Percentiles rank a stretch among this genome's conserved stretches.
These are phyloP conservation scores for Trogon surrucura DNA, from an alignment of 2,113 vertebrate genomes.

Conservation along the genomic window DNA sequence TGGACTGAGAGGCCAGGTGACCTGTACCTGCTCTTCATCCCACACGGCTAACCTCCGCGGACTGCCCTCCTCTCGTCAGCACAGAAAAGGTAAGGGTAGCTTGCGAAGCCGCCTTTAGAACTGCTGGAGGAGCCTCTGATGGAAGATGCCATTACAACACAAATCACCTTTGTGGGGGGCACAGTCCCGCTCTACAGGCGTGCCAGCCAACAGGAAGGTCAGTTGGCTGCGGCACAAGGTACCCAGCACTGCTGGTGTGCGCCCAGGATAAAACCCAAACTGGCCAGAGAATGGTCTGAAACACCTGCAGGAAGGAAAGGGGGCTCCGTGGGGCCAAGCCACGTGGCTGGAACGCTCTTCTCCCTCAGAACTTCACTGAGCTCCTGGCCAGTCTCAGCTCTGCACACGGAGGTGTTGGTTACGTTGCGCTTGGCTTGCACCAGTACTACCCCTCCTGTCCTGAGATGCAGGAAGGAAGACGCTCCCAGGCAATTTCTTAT, in stretches of 20 bases:
- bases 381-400: background rate
- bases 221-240: background rate
- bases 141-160: background rate
- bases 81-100: background rate
- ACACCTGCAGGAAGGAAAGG: background rate
- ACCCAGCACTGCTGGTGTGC: background rate
- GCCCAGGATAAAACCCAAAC: background rate
- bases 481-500: background rate
- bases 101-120: background rate
- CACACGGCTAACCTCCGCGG: background rate
- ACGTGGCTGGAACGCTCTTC: background rate
- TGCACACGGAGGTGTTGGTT: background rate
- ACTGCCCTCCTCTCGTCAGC: background rate
- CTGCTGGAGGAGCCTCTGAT: background rate
- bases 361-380: background rate
- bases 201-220: background rate
- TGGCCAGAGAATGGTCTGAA: background rate
- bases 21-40: background rate
- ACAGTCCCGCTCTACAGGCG: too few species aligned
- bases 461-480: background rate
- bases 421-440: background rate
- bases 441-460: rapidly evolving
- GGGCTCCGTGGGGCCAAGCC: too few species aligned
- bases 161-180: background rate
- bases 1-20: background rate